Conservation (phyloP, 30 jellyfish, hydroid and myxozoan genomes). For the Chrysaora quinquecirrha region DNA sequence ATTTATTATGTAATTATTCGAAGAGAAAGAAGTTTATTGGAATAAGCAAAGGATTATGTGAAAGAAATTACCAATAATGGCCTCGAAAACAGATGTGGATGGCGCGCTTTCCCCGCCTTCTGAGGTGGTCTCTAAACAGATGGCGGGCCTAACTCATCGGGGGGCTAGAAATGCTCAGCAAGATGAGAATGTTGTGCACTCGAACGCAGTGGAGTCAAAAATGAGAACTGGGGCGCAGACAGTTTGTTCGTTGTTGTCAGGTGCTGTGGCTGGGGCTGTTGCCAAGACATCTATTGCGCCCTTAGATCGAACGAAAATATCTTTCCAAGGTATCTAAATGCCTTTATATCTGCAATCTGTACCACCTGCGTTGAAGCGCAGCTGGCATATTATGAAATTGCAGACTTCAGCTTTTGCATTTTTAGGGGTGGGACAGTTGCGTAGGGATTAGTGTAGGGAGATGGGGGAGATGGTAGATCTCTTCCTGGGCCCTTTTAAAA, state of each 20-base stretch:
- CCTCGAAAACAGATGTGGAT: background rate
- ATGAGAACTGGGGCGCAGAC: slow-evolving; percentile 24
- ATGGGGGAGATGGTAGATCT: too few species aligned
- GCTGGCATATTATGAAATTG: too few species aligned
- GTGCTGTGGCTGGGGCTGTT: slow-evolving; percentile 97
- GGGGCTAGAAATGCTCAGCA: background rate
- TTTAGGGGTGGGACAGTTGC: too few species aligned
- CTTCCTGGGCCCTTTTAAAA: too few species aligned
- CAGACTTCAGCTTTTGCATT: too few species aligned
- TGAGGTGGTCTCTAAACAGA: background rate
- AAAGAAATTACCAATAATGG: background rate
- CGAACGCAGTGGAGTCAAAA: background rate
- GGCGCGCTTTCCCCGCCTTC: background rate
- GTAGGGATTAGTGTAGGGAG: too few species aligned
- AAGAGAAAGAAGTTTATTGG: too few species aligned
- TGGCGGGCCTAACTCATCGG: slow-evolving; percentile 1
- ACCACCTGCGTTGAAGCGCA: too few species aligned
- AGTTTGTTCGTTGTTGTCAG: slow-evolving; percentile 74
- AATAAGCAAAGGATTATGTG: too few species aligned
- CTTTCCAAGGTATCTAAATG: slow-evolving; percentile 94
- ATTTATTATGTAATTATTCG: too few species aligned
- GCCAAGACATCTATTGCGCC: slow-evolving; percentile 97
- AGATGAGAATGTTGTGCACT: background rate
- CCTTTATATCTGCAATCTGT: too few species aligned
- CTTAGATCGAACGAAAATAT: slow-evolving; percentile 86